Conservation (phyloP, 1,140 invertebrate genomes). For the Drosophila dunni region DNA sequence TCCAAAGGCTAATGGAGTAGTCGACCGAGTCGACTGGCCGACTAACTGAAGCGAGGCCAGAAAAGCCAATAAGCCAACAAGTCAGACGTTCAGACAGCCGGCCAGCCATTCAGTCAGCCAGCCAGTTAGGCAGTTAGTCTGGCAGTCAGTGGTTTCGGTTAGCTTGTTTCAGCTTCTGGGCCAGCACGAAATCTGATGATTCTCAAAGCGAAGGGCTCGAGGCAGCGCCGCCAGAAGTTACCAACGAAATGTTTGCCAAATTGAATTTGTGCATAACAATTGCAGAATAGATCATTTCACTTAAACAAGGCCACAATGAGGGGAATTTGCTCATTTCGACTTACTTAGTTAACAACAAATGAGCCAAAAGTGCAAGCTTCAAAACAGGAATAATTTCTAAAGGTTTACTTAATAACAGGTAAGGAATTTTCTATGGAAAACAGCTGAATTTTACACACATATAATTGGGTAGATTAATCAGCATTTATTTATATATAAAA, state of each 20-base stretch:
- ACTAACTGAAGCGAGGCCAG: constrained; percentile 62
- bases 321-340: not conserved
- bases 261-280: constrained; percentile 79
- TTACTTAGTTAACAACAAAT: constrained; percentile 13
- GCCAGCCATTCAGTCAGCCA: constrained; percentile 34
- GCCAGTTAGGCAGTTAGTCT: constrained; percentile 38
- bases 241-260: constrained; percentile 80
- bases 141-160: constrained; percentile 48
- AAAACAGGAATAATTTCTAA: not conserved
- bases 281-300: constrained; percentile 70
- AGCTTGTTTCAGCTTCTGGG: constrained; percentile 45
- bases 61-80: constrained; percentile 30
- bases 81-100: constrained; percentile 32
- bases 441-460: too few relatives aligned
- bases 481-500: too few relatives aligned
- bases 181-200: constrained; percentile 54
- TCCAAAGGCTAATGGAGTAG: constrained; percentile 83
- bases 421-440: too few relatives aligned
- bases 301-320: constrained; percentile 41
- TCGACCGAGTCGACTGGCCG: constrained; percentile 75
- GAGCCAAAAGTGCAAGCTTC: not conserved
- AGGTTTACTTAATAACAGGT: too few relatives aligned
- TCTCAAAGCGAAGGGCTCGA: constrained; percentile 64
- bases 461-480: too few relatives aligned
- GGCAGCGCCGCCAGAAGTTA: constrained; percentile 67